A percentile compares a stretch with the other conserved stretches of the same genome.
These are phyloP conservation scores for Aethes cnicana DNA, from an alignment of 2,888 invertebrate species.

Conservation along the genomic window DNA sequence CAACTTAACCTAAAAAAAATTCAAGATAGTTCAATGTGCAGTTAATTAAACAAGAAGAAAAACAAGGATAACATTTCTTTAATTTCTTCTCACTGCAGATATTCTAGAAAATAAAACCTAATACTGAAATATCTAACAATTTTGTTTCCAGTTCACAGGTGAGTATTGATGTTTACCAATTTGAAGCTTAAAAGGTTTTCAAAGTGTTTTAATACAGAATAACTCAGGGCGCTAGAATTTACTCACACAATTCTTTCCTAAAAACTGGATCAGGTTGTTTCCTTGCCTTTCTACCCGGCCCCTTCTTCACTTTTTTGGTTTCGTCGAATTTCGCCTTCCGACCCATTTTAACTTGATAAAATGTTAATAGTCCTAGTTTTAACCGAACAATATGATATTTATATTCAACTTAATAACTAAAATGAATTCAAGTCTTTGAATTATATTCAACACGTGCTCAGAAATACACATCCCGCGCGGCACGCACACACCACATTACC, in stretches of 20 bases:
- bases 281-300: conserved; percentile 92
- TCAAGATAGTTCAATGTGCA: no score
- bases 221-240: conserved; percentile 7
- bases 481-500: no score
- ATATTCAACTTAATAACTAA: not conserved
- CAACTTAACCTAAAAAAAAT: no score
- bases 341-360: conserved; percentile 84
- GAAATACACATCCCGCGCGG: not conserved
- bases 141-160: no score
- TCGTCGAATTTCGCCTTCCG: conserved; percentile 92
- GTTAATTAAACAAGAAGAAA: no score
- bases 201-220: not conserved
- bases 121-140: no score
- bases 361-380: not conserved
- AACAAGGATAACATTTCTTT: no score
- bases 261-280: conserved; percentile 92
- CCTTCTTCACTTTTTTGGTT: conserved; percentile 86
- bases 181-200: no score
- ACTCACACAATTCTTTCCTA: conserved; percentile 79
- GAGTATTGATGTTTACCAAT: no score
- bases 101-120: no score
- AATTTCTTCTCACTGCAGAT: no score
- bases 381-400: not conserved
- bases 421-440: conserved; percentile 9
- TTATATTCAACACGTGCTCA: conserved; percentile 25